These are phyloP conservation scores for Bibio marci DNA, from an alignment of 2,888 invertebrate species.

Conservation along the genomic window DNA sequence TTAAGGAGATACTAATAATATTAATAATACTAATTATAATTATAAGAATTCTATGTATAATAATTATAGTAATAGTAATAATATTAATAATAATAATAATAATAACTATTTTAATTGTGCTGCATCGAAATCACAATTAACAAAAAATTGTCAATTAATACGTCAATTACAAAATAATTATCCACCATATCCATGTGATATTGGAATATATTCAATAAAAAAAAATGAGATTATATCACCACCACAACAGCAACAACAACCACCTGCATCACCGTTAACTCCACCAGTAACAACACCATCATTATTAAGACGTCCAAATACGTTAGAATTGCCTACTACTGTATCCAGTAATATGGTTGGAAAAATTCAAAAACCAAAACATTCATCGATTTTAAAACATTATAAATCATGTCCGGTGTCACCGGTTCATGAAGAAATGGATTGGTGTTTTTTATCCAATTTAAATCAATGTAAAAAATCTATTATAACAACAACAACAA, in stretches of 20 bases:
- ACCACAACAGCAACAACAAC: conserved; percentile 3
- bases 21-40: conserved; percentile 14
- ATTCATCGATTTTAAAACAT: conserved; percentile 40
- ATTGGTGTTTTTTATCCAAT: conserved; percentile 37
- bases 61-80: not conserved
- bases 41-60: conserved; percentile 18
- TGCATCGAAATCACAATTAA: conserved; percentile 26
- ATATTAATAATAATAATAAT: conserved; percentile 1
- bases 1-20: conserved; percentile 5
- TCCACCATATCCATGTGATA: conserved; percentile 29
- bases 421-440: conserved; percentile 63
- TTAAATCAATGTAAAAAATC: conserved; percentile 18
- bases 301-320: conserved; percentile 2
- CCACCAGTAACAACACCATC: not conserved
- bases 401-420: conserved; percentile 68
- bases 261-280: not conserved
- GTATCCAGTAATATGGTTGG: not conserved
- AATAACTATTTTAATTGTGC: conserved; percentile 26
- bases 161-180: conserved; percentile 29
- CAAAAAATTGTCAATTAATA: conserved; percentile 29
- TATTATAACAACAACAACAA: conserved; percentile 13
- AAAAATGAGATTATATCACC: not conserved
- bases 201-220: conserved; percentile 22
- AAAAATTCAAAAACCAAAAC: conserved; percentile 13
- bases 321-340: conserved; percentile 5